phyloP scores from a whole-genome alignment of 2,888 invertebrate genomes.

The Drosophila macrospina region DNA sequence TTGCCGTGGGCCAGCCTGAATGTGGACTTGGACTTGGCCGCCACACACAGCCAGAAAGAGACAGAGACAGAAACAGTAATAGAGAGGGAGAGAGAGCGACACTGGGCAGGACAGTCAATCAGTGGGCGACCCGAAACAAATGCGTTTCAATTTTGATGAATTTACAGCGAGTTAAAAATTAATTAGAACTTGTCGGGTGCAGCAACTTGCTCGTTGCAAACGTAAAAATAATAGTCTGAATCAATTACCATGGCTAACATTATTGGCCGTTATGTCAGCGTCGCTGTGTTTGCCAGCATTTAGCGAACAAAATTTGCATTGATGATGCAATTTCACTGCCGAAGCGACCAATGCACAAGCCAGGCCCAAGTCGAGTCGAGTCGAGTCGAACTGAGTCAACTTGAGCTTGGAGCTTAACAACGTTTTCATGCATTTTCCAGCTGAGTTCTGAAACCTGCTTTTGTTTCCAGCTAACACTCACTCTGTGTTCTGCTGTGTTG shows the following conservation, averaged over 20 bases:
- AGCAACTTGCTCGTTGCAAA: slow-evolving; percentile 12
- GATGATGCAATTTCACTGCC: slow-evolving; percentile 70
- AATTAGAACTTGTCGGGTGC: slow-evolving; percentile 60
- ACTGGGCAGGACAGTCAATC: slow-evolving; percentile 35
- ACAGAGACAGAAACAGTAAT: too few relatives aligned
- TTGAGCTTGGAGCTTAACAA: slow-evolving; percentile 16
- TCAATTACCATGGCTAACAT: slow-evolving; percentile 67
- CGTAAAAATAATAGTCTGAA: slow-evolving; percentile 52
- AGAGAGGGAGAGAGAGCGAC: too few relatives aligned
- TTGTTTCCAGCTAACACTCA: slow-evolving; percentile 61
- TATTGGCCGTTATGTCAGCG: slow-evolving; percentile 59
- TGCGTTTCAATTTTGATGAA: slow-evolving; percentile 69
- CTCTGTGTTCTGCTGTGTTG: slow-evolving; percentile 18
- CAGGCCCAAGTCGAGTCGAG: slow-evolving; percentile 1
- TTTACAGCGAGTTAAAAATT: slow-evolving; percentile 71
- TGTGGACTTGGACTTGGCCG: slow-evolving; percentile 27
- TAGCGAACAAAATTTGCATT: slow-evolving; percentile 72
- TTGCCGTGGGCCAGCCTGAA: slow-evolving; percentile 52
- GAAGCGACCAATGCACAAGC: slow-evolving; percentile 4
- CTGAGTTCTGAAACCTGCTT: slow-evolving; percentile 61
- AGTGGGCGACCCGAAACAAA: slow-evolving; percentile 67
- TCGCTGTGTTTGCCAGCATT: slow-evolving; percentile 45
- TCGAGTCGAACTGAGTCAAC: neutral
- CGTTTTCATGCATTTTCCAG: slow-evolving; percentile 50
- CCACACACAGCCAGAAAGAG: slow-evolving; percentile 37